Conservation (phyloP, 2,113 vertebrate genomes). For the Cyprinus carpio region DNA sequence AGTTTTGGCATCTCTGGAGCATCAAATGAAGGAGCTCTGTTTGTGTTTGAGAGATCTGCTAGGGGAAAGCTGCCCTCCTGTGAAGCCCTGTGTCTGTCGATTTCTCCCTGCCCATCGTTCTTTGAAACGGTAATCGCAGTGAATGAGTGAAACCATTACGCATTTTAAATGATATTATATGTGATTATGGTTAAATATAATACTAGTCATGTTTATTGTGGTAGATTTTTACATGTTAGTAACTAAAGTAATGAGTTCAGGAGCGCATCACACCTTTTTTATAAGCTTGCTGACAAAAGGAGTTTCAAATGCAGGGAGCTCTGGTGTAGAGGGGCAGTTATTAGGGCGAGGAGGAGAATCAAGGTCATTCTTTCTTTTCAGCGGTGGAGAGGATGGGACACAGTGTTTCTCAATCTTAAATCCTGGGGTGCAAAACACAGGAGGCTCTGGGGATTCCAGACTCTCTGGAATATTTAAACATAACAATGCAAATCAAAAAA, state of each 20-base stretch:
- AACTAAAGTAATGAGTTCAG: background rate
- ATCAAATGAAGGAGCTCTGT: conserved; percentile 28
- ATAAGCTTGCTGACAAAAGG: conserved; percentile 73
- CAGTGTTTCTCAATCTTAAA: conserved; percentile 72
- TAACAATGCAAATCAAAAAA: background rate
- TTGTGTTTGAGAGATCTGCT: conserved; percentile 6
- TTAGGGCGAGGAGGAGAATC: conserved; percentile 32
- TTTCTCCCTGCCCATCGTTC: conserved; percentile 41
- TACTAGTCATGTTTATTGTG: background rate
- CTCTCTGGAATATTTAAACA: conserved; percentile 51
- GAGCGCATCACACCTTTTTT: conserved; percentile 63
- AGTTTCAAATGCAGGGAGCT: conserved; percentile 72
- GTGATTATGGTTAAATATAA: background rate
- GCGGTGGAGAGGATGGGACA: conserved; percentile 36
- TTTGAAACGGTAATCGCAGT: conserved; percentile 7
- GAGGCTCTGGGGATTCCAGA: conserved; percentile 76
- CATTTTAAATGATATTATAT: background rate
- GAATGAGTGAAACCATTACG: background rate
- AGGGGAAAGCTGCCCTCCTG: background rate
- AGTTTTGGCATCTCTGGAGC: conserved; percentile 48
- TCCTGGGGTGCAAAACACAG: conserved; percentile 81
- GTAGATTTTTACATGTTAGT: background rate
- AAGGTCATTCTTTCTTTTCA: conserved; percentile 35
- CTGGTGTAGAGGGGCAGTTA: conserved; percentile 61
- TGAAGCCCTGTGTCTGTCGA: background rate